Base-by-base conservation (phyloP, 2,888 invertebrate species). In the Lagria hirta region DNA sequence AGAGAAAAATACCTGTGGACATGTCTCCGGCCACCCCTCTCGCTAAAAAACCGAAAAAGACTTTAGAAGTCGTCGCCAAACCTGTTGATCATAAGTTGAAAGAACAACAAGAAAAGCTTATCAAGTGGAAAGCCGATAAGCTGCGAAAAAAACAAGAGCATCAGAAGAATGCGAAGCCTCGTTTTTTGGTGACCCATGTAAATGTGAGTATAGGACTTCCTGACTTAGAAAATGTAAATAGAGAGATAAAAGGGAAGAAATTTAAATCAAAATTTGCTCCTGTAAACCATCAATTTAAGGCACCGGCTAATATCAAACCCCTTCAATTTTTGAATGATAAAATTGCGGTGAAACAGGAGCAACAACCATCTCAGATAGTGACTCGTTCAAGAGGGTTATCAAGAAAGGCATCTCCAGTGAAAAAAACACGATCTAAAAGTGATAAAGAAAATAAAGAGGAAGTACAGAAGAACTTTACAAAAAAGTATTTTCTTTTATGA, bases 251-350 rank as follows among this genome's bases (percentile, higher is more conserved):
- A 41, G 63, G 62, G 6, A 60, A 61, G 41, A 43, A 29, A 10
- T 50, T 60, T 15, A 29, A 45, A 14, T 51, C 52, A 4, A 40
- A 55, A 24, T 77, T 81, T 68, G 80, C 79, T 5, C 80, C 81
- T 0, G 61, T 61, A 37, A 73, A 77, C 68, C 74, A 80, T 8
- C 51, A 64, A 6, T 81, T 82, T 55, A 73, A 69, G 54, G 70
- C 77, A 3, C 80, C 80, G 1, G 43, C 60, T 4, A 68, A 69
- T 64, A 42, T 54, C 64, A 38, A 58, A 41, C 58, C 62, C n/a
- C 35, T 62, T 3, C 22, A 51, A 13, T 54, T 63, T 14, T 45
- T 52, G 18, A 57, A 46, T 10, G 7, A 17, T 11, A 24, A 33
- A 18, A 6, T 7, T 14, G 10, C 30, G 12, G 7, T 16, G 3